Evolutionary conservation across 2,797 vertebrate species (phyloP).

Genomic region (Arrhamphus sclerolepis): DNA sequence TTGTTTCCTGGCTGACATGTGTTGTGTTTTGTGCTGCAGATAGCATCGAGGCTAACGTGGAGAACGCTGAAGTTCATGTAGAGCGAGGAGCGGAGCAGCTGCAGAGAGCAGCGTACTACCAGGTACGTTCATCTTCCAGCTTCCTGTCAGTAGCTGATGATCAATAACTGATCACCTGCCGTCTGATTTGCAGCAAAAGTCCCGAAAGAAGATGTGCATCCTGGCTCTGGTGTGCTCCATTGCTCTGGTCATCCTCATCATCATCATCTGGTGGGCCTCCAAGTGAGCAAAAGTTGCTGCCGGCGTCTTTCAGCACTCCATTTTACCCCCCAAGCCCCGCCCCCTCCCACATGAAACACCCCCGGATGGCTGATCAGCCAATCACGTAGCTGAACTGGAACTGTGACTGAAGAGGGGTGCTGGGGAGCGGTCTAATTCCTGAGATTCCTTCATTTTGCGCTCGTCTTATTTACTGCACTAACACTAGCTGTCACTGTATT

Average conservation of each 20-base stretch:
- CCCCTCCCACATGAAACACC: no score
- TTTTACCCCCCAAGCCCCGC: conserved; percentile 45
- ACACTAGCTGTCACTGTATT: conserved; percentile 61
- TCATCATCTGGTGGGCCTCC: conserved; percentile 80
- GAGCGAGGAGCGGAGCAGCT: conserved; percentile 92
- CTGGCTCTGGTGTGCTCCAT: conserved; percentile 85
- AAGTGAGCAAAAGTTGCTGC: conserved; percentile 66
- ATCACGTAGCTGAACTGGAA: conserved; percentile 63
- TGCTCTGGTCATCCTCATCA: conserved; percentile 75
- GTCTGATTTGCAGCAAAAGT: conserved; percentile 86
- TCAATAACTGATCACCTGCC: no score
- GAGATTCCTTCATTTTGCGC: no score
- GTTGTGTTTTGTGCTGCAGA: conserved; percentile 74
- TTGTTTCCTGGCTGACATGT: no score
- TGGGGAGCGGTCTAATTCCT: conserved; percentile 24
- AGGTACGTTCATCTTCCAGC: conserved; percentile 79
- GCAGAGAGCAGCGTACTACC: conserved; percentile 90
- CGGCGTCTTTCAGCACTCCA: conserved; percentile 26
- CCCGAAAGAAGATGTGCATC: conserved; percentile 97
- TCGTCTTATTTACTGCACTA: conserved; percentile 71
- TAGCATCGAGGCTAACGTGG: conserved; percentile 97
- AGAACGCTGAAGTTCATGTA: conserved; percentile 94
- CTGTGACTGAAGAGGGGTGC: conserved; percentile 7
- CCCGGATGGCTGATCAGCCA: conserved; percentile 10
- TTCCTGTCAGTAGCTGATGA: conserved; percentile 15